Conservation (phyloP, 2,888 invertebrate genomes). For the Arge pagana region DNA sequence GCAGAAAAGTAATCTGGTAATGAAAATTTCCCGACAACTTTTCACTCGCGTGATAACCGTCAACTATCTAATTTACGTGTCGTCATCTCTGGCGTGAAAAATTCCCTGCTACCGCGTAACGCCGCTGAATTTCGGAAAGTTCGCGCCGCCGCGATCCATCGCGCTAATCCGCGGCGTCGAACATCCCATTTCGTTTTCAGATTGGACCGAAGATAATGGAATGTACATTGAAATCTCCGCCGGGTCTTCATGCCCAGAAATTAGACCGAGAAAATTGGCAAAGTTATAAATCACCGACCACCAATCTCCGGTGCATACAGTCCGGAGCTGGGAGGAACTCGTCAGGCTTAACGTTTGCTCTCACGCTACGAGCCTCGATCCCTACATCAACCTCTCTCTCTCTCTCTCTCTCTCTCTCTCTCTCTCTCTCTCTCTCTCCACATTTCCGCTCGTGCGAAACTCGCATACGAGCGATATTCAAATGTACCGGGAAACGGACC, state of each 20-base stretch:
- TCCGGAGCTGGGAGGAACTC: slow-evolving; percentile 19
- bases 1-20: slow-evolving; percentile 33
- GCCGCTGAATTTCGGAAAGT: not conserved
- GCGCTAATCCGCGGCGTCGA: not conserved
- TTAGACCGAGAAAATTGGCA: slow-evolving; percentile 26
- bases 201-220: too few species aligned
- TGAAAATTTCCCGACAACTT: slow-evolving; percentile 32
- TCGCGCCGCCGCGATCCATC: not conserved
- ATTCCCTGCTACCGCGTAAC: not conserved
- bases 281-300: slow-evolving; percentile 29
- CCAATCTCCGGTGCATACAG: not conserved
- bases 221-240: too few species aligned
- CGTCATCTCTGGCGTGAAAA: not conserved
- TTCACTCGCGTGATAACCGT: not conserved
- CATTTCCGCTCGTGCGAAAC: not conserved
- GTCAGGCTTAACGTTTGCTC: slow-evolving; percentile 6
- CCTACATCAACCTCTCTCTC: slow-evolving; percentile 20
- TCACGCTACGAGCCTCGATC: not conserved
- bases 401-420: slow-evolving; percentile 2
- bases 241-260: too few species aligned
- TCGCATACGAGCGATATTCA: too few species aligned
- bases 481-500: too few species aligned
- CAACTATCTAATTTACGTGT: not conserved
- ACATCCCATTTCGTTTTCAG: not conserved
- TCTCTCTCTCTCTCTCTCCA: slow-evolving; percentile 12